A percentile compares a stretch with the other conserved stretches of the same genome.
Conservation (phyloP, 2,888 invertebrate genomes). For the Mechanitis messenoides region DNA sequence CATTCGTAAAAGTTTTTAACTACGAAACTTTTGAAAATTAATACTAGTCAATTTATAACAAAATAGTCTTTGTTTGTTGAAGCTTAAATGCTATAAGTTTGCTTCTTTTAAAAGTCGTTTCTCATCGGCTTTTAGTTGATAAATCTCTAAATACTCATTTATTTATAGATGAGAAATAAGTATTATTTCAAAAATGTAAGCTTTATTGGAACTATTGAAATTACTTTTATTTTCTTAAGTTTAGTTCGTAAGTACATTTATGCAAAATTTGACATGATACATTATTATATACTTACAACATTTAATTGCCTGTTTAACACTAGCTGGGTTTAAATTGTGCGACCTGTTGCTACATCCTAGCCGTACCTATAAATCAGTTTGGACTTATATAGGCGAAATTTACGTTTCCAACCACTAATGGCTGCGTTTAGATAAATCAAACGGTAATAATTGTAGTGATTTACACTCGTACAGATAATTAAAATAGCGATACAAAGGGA, state of each 20-base stretch:
- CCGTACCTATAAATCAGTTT: conserved; percentile 16
- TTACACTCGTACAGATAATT: conserved; percentile 50
- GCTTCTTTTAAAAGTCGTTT: neutral
- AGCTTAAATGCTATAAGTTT: conserved; percentile 8
- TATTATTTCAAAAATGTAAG: no score
- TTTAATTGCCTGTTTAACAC: neutral
- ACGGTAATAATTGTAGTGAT: conserved; percentile 51
- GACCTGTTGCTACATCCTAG: conserved; percentile 6
- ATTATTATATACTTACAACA: no score
- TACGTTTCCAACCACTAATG: conserved; percentile 24
- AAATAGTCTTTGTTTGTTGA: conserved; percentile 20
- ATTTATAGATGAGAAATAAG: no score
- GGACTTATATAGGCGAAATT: conserved; percentile 20
- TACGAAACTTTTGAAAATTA: conserved; percentile 26
- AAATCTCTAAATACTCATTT: no score
- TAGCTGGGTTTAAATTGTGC: neutral
- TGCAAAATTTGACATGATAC: no score
- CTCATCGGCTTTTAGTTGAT: no score
- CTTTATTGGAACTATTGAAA: no score
- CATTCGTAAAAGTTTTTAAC: conserved; percentile 26
- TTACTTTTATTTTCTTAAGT: no score
- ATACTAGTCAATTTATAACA: conserved; percentile 10
- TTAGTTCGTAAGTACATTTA: no score
- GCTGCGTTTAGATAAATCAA: conserved; percentile 46
- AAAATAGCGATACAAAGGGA: conserved; percentile 57